Base-by-base conservation (phyloP, 2,888 invertebrate species). In the Cheilosia urbana region DNA sequence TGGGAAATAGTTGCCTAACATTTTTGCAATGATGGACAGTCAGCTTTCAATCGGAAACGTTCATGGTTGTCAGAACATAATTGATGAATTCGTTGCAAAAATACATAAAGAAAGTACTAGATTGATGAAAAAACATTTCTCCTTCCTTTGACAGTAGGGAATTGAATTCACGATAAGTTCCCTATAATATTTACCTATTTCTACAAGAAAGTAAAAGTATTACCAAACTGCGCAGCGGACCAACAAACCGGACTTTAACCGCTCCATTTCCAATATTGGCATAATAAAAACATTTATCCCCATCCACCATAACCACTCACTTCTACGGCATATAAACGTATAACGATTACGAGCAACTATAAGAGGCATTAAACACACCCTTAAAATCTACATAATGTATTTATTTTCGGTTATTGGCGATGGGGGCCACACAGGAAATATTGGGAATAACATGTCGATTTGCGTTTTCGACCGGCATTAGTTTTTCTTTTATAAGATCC, bases 371-470 rank as follows among this genome's bases (percentile, higher is more conserved):
- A 84, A 84, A 71, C 84, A 80, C 84, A 84, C 84, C 79, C 84
- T 84, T 80, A 79, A 76, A 76, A 84, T 84, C 80, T 80, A 84
- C 80, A 84, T 85, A 85, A 85, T 84, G 75, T 85, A 76, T 85
- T 76, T 80, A 80, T 85, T 85, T 84, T 80, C 37, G 66, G 80
- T 72, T 85, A 85, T 85, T 80, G 85, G 66, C 47, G 45, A 65
- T 71, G 40, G 66, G 69, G 62, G 72, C 49, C 63, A 66, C 37
- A 13, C 13, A 3, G 80, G 65, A 71, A 76, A 68, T 85, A 85
- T 80, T 57, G 75, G 55, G 53, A 66, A 66, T 72, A 80, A 72
- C 85, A 85, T 72, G 85, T 80, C 80, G 80, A 85, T 80, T 85
- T 84, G 71, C 69, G 79, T 75, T 84, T 13, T 79, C 68, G 78